Conservation (phyloP, 2,113 vertebrate species). For the Eolophus roseicapilla region DNA sequence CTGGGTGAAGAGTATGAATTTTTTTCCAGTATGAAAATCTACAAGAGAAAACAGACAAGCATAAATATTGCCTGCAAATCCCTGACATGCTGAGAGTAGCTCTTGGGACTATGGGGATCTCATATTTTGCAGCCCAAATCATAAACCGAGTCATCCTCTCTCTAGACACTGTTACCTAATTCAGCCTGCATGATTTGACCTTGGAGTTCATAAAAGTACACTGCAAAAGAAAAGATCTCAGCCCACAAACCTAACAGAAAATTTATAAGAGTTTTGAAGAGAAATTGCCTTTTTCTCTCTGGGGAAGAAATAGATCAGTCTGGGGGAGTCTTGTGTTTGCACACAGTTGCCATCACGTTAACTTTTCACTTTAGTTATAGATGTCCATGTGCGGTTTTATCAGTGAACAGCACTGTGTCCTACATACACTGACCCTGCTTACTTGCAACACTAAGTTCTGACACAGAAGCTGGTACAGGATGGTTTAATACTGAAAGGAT, state of each 20-base stretch:
- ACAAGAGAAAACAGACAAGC: background rate
- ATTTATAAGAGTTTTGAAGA: background rate
- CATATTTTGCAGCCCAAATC: background rate
- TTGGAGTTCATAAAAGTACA: conserved; percentile 20
- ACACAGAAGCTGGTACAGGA: background rate
- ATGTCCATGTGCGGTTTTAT: background rate
- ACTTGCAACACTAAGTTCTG: background rate
- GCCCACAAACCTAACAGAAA: background rate
- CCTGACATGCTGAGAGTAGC: background rate
- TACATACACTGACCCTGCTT: background rate
- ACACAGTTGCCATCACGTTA: background rate
- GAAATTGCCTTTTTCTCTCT: background rate
- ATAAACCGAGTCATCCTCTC: conserved; percentile 53
- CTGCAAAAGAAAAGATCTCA: background rate
- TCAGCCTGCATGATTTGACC: conserved; percentile 40
- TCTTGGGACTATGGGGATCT: background rate
- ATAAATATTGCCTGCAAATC: conserved; percentile 10
- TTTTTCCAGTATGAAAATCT: background rate
- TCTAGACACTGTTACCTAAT: conserved; percentile 34
- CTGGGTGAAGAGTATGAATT: background rate
- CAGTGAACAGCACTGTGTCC: background rate
- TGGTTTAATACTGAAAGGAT: background rate
- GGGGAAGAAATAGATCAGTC: background rate
- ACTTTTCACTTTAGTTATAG: background rate
- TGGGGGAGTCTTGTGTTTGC: background rate